phyloP scores from a whole-genome alignment of 2,888 invertebrate species.

The Petrolisthes manimaculis region DNA sequence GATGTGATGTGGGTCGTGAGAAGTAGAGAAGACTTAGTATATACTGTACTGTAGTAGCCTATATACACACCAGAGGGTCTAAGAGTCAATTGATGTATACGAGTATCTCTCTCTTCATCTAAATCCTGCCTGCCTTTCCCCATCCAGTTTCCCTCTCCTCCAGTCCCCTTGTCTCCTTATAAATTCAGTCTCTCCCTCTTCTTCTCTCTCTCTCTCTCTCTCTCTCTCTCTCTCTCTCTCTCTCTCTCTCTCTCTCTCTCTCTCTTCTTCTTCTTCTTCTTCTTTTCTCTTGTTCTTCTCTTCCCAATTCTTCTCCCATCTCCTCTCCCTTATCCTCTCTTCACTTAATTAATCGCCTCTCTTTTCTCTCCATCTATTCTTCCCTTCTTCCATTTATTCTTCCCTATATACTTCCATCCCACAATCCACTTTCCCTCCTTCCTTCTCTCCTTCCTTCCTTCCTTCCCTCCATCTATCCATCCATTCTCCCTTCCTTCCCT shows the following conservation, averaged over 20 bases:
- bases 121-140: constrained; percentile 28
- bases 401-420: neutral
- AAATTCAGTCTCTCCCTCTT: neutral
- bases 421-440: neutral
- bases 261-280: neutral
- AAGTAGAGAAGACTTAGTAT: too few relatives aligned
- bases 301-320: neutral
- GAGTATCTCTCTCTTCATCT: constrained; percentile 57
- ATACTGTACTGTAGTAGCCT: too few relatives aligned
- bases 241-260: neutral
- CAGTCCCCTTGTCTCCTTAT: too few relatives aligned
- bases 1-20: too few relatives aligned
- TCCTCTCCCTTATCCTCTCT: neutral
- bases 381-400: neutral
- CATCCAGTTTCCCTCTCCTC: neutral
- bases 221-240: too few relatives aligned
- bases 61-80: too few relatives aligned
- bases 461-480: neutral
- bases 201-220: neutral
- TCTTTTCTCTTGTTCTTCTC: too few relatives aligned
- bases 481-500: neutral
- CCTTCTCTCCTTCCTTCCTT: neutral
- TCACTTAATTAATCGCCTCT: too few relatives aligned
- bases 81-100: too few relatives aligned
- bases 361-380: neutral